phyloP scores from a whole-genome alignment of 2,113 vertebrate genomes.

The Nyctibius bracteatus region DNA sequence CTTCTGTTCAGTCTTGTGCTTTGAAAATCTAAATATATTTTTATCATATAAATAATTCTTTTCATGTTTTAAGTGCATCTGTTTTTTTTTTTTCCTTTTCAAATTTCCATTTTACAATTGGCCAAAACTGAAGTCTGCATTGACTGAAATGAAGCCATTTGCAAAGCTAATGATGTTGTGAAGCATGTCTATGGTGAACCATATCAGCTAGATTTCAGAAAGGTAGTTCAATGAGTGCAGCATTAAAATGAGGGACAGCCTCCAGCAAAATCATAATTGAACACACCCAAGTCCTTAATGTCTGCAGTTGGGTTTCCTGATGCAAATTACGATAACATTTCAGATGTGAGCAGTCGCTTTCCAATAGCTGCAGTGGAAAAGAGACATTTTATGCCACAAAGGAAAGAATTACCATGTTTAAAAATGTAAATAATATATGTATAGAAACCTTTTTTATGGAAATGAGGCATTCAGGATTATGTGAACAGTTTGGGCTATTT shows the following conservation, averaged over 20 bases:
- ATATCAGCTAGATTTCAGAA: constrained; percentile 62
- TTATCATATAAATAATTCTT: constrained; percentile 88
- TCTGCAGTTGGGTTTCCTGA: constrained; percentile 65
- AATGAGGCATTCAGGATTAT: constrained; percentile 69
- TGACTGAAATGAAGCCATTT: constrained; percentile 72
- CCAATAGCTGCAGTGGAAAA: constrained; percentile 67
- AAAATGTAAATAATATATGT: constrained; percentile 76
- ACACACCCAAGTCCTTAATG: constrained; percentile 71
- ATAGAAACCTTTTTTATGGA: constrained; percentile 73
- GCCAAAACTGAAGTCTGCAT: constrained; percentile 68
- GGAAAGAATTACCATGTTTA: constrained; percentile 68
- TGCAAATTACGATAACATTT: constrained; percentile 70
- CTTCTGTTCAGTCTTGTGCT: constrained; percentile 83
- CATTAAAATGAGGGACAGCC: constrained; percentile 71
- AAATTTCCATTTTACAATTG: constrained; percentile 72
- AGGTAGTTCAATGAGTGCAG: constrained; percentile 67
- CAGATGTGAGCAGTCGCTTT: constrained; percentile 62
- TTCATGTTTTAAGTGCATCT: constrained; percentile 85
- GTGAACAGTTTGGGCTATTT: constrained; percentile 51
- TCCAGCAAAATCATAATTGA: constrained; percentile 69
- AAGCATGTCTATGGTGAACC: constrained; percentile 51
- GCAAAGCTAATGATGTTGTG: constrained; percentile 70
- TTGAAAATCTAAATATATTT: constrained; percentile 88
- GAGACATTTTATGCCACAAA: constrained; percentile 63
- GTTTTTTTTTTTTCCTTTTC: constrained; percentile 52